Evolutionary conservation across 2,888 invertebrate species (phyloP), one percentile per base, ranked within the genome.

Genomic region (Steinernema carpocapsae): DNA sequence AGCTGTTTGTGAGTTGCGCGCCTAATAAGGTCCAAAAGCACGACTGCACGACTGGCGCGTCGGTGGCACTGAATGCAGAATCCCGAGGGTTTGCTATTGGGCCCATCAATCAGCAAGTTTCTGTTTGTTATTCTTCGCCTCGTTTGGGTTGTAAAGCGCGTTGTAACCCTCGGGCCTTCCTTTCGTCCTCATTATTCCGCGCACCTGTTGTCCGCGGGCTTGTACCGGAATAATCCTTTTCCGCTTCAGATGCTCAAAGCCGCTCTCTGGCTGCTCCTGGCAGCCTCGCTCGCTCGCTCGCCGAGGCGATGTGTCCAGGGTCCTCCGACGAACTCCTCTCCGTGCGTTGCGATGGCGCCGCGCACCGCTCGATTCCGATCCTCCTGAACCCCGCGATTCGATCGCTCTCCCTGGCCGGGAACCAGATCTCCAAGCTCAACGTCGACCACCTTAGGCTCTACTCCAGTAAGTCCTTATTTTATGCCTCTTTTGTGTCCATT

Each of bases 311-410:
- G 70, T 78, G 78, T 59, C 78, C 76, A 7, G 3, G 14, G 10
- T 78, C 76, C 73, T 17, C 26, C 19, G 74, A 70, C 14, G 26
- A 32, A 6, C 24, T 17, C 22, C 72, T 43, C 43, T 45, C 73
- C 7, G 76, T 74, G 19, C 51, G 70, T 22, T 78, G 78, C 56
- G 22, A n/a, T 42, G 51, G 51, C 14, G 78, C 76, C n/a, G 70
- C n/a, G 7, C 70, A 74, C 46, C 42, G 19, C 24, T 32, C 24
- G 24, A 26, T 76, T 24, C 78, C 78, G 45, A 78, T 78, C 70
- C 48, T 78, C 52, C 72, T 78, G 22, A 78, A 78, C 45, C 78
- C 78, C 12, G 71, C 72, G 64, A 29, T 71, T 12, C 37, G 56
- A 26, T 71, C 70, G 6, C 71, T 78, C 48, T 72, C 32, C 32